These are phyloP conservation scores for Papilio helenus DNA, from an alignment of 1,140 invertebrate genomes.

Conservation along the genomic window DNA sequence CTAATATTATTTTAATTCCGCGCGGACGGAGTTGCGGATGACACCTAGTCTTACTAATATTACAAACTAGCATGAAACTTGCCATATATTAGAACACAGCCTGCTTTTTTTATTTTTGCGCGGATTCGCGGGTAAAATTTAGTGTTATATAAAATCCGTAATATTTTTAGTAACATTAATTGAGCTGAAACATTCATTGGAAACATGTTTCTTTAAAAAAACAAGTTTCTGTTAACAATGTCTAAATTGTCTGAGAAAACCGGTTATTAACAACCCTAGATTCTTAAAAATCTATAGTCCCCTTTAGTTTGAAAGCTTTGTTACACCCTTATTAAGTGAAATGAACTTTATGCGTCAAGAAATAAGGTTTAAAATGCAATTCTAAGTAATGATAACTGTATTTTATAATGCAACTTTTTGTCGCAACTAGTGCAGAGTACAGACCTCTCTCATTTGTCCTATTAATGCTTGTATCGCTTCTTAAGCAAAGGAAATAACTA, in stretches of 20 bases:
- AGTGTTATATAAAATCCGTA: too few species aligned
- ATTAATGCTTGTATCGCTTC: constrained; percentile 38
- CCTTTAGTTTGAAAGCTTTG: neutral
- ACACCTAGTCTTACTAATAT: too few species aligned
- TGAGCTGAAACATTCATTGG: too few species aligned
- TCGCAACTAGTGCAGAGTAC: constrained; percentile 16
- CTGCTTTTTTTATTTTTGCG: too few species aligned
- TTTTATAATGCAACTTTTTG: constrained; percentile 33
- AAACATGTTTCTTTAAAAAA: too few species aligned
- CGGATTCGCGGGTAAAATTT: too few species aligned
- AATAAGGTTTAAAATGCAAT: neutral
- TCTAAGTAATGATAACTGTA: neutral
- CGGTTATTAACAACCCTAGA: neutral
- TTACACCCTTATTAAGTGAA: neutral
- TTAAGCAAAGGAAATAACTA: constrained; percentile 45
- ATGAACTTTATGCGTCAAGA: neutral
- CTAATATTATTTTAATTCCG: too few species aligned
- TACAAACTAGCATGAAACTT: too few species aligned
- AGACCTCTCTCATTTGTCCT: constrained; percentile 46
- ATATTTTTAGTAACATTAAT: too few species aligned
- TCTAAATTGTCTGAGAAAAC: neutral
- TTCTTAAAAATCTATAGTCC: neutral
- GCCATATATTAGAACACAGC: too few species aligned
- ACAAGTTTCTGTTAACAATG: too few species aligned
- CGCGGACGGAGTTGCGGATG: too few species aligned